phyloP scores from a whole-genome alignment of 2,888 invertebrate genomes.

The Mayetiola destructor region DNA sequence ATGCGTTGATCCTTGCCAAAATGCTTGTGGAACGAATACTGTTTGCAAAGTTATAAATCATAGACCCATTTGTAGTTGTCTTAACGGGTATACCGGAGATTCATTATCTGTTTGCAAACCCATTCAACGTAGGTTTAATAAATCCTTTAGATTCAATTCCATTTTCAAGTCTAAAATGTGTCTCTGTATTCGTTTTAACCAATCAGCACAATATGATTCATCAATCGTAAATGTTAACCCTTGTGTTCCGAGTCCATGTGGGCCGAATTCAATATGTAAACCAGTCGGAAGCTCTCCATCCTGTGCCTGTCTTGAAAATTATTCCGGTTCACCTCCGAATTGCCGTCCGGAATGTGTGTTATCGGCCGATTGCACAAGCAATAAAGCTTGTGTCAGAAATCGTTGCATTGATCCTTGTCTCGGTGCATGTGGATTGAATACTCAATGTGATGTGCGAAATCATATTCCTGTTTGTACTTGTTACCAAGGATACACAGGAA shows the following conservation, averaged over 20 bases:
- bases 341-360: slow-evolving; percentile 60
- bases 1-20: slow-evolving; percentile 63
- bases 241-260: slow-evolving; percentile 65
- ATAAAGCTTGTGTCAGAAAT: slow-evolving; percentile 55
- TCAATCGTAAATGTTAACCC: slow-evolving; percentile 50
- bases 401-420: slow-evolving; percentile 64
- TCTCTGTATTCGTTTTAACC: slow-evolving; percentile 23
- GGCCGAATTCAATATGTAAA: slow-evolving; percentile 58
- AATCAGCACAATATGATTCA: slow-evolving; percentile 27
- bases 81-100: slow-evolving; percentile 41
- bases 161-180: too few species aligned
- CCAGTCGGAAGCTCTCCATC: slow-evolving; percentile 50
- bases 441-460: slow-evolving; percentile 56
- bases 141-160: too few species aligned
- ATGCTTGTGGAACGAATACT: slow-evolving; percentile 50
- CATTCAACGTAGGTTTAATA: background rate
- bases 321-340: slow-evolving; percentile 58
- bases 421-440: slow-evolving; percentile 57
- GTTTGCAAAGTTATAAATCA: slow-evolving; percentile 52
- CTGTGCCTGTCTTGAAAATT: slow-evolving; percentile 57
- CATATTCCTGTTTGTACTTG: slow-evolving; percentile 68
- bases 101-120: slow-evolving; percentile 35
- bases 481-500: slow-evolving; percentile 53
- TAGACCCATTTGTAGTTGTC: slow-evolving; percentile 50
- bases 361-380: slow-evolving; percentile 53